Evolutionary conservation across 2,797 vertebrate species (phyloP).

Genomic region (Loris lydekkerianus): DNA sequence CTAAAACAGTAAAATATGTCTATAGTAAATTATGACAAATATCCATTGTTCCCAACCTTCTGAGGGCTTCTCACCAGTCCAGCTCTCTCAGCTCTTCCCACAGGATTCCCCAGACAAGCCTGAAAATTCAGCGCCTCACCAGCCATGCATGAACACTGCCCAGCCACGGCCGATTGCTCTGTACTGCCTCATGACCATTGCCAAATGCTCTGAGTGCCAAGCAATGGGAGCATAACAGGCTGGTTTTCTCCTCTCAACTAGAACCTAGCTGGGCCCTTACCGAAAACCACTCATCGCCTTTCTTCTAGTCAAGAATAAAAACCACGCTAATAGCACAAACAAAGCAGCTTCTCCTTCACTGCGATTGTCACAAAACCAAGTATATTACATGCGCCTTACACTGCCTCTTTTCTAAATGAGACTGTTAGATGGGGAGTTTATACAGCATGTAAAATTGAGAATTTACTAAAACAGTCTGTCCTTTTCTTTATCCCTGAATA

Average conservation of each 20-base stretch:
- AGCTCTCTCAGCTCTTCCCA: background rate
- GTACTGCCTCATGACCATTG: too few species aligned
- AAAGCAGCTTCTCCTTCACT: background rate
- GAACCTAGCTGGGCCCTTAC: background rate
- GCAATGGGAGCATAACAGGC: background rate
- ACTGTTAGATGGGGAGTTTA: background rate
- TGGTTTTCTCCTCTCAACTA: background rate
- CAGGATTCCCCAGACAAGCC: background rate
- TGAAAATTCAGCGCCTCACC: background rate
- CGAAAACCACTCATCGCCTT: background rate
- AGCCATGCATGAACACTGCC: background rate
- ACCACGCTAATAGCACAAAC: background rate
- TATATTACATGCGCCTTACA: background rate
- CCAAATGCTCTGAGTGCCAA: background rate
- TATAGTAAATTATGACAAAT: background rate
- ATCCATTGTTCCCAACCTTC: background rate
- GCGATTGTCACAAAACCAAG: background rate
- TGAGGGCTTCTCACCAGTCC: background rate
- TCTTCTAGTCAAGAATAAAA: background rate
- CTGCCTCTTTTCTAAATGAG: background rate
- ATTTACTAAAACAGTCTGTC: constrained; percentile 23
- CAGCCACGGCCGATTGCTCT: background rate
- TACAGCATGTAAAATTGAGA: background rate
- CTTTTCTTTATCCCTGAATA: background rate
- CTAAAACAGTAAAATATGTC: constrained; percentile 35